Percentiles rank a stretch among this genome's conserved stretches.
Evolutionary conservation across 2,888 invertebrate species (phyloP).

Genomic region (Plebejus argus): DNA sequence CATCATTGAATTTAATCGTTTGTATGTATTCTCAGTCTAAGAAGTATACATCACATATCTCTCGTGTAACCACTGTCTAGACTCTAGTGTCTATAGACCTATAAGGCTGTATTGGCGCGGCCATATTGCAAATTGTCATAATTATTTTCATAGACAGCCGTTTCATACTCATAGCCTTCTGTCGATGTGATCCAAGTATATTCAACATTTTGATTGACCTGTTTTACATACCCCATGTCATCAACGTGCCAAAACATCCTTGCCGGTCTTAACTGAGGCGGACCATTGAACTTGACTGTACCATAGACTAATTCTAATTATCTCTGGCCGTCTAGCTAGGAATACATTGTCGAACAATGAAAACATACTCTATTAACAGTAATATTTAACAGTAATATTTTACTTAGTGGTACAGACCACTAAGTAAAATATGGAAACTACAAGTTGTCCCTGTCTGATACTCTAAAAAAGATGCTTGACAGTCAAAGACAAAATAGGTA

Average conservation of each 20-base stretch:
- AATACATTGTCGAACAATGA: background rate
- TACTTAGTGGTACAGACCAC: no score
- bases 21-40: conserved; percentile 50
- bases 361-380: no score
- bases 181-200: background rate
- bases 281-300: conserved; percentile 55
- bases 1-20: conserved; percentile 35
- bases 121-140: background rate
- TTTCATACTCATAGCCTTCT: background rate
- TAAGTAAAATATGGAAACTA: no score
- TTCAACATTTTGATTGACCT: background rate
- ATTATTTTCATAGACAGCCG: background rate
- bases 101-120: background rate
- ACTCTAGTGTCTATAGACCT: background rate
- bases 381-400: no score
- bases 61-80: conserved; percentile 69
- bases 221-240: background rate
- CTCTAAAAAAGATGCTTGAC: no score
- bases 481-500: no score
- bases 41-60: conserved; percentile 72
- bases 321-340: conserved; percentile 18
- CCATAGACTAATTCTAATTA: conserved; percentile 33
- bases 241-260: background rate
- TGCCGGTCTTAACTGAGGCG: conserved; percentile 55
- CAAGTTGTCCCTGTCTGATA: no score